Evolutionary conservation across 1,140 invertebrate genomes (phyloP).

Genomic region (Caerostris darwini): DNA sequence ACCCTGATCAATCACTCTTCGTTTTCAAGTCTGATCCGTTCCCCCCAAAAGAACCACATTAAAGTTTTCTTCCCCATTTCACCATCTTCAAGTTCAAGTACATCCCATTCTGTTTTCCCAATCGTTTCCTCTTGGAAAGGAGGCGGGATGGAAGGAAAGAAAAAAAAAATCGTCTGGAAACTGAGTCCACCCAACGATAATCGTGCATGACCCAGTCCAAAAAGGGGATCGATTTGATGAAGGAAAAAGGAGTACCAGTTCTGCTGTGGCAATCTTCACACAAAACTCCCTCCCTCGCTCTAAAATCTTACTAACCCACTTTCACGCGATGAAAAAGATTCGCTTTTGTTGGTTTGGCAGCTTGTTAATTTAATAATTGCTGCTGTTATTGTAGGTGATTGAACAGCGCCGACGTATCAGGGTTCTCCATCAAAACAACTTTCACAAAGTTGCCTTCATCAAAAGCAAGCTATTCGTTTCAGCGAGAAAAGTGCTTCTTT

Average conservation of each 20-base stretch:
- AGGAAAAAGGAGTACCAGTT: not conserved
- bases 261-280: not conserved
- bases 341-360: not conserved
- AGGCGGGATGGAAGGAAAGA: not conserved
- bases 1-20: constrained; percentile 23
- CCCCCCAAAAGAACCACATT: not conserved
- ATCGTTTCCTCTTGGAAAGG: constrained; percentile 7
- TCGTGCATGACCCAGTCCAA: constrained; percentile 52
- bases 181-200: constrained; percentile 16
- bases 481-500: too few species aligned
- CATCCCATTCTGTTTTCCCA: not conserved
- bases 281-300: not conserved
- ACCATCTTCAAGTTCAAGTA: constrained; percentile 31
- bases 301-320: not conserved
- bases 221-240: constrained; percentile 2
- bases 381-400: not conserved
- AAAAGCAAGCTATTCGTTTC: too few species aligned
- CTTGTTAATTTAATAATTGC: not conserved
- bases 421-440: not conserved
- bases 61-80: not conserved
- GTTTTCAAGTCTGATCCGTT: not conserved
- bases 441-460: not conserved
- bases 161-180: not conserved
- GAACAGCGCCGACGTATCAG: not conserved
- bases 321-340: not conserved